Evolutionary conservation across 2,888 invertebrate genomes (phyloP).

Genomic region (Microplitis manilae): DNA sequence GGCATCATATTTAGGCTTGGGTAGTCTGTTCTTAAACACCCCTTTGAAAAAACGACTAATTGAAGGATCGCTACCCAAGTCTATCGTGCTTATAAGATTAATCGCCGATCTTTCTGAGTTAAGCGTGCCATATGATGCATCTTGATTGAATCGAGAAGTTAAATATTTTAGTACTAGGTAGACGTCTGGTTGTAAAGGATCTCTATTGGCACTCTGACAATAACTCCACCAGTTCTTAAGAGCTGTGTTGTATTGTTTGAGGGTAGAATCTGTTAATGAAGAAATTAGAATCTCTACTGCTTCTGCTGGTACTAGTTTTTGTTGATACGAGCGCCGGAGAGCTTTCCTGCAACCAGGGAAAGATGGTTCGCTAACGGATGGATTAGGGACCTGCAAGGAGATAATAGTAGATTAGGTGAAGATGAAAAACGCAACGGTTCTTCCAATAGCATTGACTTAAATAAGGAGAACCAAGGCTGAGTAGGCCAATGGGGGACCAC

Average conservation of each 20-base stretch:
- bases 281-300: conserved; percentile 19
- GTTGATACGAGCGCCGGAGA: conserved; percentile 32
- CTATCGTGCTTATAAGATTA: conserved; percentile 27
- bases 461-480: conserved; percentile 44
- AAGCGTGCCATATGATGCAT: conserved; percentile 43
- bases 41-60: conserved; percentile 52
- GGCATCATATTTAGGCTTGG: conserved; percentile 47
- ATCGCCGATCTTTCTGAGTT: conserved; percentile 44
- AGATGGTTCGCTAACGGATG: conserved; percentile 22
- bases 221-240: conserved; percentile 46
- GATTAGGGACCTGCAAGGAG: conserved; percentile 22
- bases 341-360: conserved; percentile 18
- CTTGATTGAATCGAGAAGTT: conserved; percentile 30
- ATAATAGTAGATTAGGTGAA: conserved; percentile 26
- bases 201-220: neutral
- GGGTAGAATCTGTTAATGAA: conserved; percentile 34
- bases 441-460: conserved; percentile 15
- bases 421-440: conserved; percentile 26
- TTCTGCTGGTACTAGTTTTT: conserved; percentile 15
- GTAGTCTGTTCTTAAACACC: conserved; percentile 46
- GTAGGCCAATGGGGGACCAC: conserved; percentile 44
- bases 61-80: conserved; percentile 41
- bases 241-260: conserved; percentile 40
- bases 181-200: conserved; percentile 20
- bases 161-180: conserved; percentile 34